phyloP scores from a whole-genome alignment of 2,888 invertebrate species.

The Spatulosminthurus flaviceps region DNA sequence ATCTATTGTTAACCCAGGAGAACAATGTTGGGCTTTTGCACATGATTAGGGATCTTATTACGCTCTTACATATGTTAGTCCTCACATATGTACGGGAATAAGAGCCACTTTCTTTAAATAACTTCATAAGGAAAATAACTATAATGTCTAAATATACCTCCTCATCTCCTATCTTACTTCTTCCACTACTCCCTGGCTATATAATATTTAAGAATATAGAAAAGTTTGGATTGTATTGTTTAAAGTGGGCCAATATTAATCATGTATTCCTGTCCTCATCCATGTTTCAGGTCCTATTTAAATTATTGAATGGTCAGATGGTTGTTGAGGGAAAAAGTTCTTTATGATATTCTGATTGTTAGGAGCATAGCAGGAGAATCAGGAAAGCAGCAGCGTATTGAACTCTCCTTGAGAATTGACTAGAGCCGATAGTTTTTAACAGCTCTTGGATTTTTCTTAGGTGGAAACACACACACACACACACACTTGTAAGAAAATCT shows the following conservation, averaged over 20 bases:
- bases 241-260: constrained; percentile 41
- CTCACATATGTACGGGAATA: too few species aligned
- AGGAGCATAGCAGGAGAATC: too few species aligned
- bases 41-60: neutral
- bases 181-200: too few species aligned
- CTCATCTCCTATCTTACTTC: too few species aligned
- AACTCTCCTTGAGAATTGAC: constrained; percentile 13
- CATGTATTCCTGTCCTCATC: constrained; percentile 19
- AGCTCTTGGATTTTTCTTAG: neutral
- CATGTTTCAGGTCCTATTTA: constrained; percentile 13
- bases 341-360: neutral
- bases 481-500: too few species aligned
- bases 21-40: constrained; percentile 28
- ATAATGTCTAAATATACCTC: too few species aligned
- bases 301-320: neutral
- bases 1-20: constrained; percentile 31
- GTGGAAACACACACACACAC: neutral
- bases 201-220: neutral
- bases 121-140: too few species aligned
- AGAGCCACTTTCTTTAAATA: too few species aligned
- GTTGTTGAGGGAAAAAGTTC: neutral
- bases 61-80: neutral
- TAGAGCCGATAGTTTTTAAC: neutral
- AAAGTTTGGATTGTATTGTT: neutral
- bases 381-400: constrained; percentile 10